Evolutionary conservation across 2,797 vertebrate species (phyloP).

Genomic region (Pseudopleuronectes americanus): DNA sequence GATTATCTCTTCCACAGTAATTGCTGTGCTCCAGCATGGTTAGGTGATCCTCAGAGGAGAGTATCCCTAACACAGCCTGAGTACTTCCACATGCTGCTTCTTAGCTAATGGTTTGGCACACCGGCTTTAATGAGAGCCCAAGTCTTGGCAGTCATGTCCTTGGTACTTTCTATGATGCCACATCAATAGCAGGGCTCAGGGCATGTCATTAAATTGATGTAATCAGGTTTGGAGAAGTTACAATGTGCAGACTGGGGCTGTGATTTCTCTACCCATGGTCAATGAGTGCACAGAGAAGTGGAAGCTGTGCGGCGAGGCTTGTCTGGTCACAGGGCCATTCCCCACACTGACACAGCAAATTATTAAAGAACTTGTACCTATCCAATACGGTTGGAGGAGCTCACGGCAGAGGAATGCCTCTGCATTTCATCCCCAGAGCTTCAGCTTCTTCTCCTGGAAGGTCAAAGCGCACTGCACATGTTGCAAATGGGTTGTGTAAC

Average conservation of each 20-base stretch:
- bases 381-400: conserved; percentile 28
- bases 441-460: conserved; percentile 38
- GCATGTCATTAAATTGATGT: conserved; percentile 56
- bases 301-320: conserved; percentile 1
- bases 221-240: conserved; percentile 40
- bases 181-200: conserved; percentile 39
- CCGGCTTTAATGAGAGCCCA: conserved; percentile 49
- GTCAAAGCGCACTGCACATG: conserved; percentile 31
- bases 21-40: conserved; percentile 44
- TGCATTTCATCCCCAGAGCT: conserved; percentile 31
- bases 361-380: conserved; percentile 23
- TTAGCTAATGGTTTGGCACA: conserved; percentile 44
- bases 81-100: conserved; percentile 61
- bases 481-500: conserved; percentile 54
- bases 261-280: conserved; percentile 26
- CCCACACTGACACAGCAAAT: conserved; percentile 40
- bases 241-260: conserved; percentile 11
- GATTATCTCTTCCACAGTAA: conserved; percentile 48
- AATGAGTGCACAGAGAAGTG: conserved; percentile 10
- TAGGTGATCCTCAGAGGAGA: conserved; percentile 57
- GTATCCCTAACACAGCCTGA: conserved; percentile 39
- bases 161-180: conserved; percentile 53
- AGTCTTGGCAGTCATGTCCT: conserved; percentile 17
- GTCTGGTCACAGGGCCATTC: conserved; percentile 21
- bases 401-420: conserved; percentile 28